phyloP scores from a whole-genome alignment of 2,888 invertebrate genomes.

The Drepanosiphum platanoidis region DNA sequence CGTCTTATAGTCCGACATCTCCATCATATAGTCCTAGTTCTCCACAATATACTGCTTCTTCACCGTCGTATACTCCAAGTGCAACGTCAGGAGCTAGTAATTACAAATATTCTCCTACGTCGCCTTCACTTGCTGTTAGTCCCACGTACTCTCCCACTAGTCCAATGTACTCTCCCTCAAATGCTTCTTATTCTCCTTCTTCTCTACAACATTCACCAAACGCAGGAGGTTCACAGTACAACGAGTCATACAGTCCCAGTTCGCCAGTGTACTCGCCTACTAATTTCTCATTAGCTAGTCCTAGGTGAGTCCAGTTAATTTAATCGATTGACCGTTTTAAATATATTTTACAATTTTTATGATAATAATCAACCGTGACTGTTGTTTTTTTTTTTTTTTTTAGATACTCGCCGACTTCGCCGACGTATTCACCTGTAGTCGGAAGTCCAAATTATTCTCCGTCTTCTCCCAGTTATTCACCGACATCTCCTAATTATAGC shows the following conservation, averaged over 20 bases:
- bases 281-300: slow-evolving; percentile 47
- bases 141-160: slow-evolving; percentile 88
- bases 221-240: slow-evolving; percentile 48
- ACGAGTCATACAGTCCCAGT: slow-evolving; percentile 73
- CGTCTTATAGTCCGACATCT: slow-evolving; percentile 80
- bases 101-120: slow-evolving; percentile 85
- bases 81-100: slow-evolving; percentile 67
- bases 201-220: slow-evolving; percentile 45
- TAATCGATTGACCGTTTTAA: not conserved
- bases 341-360: no score
- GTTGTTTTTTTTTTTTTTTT: not conserved
- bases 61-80: slow-evolving; percentile 69
- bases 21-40: slow-evolving; percentile 78
- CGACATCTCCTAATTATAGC: slow-evolving; percentile 74
- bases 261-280: slow-evolving; percentile 77
- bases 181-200: slow-evolving; percentile 71
- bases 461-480: slow-evolving; percentile 80
- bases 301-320: slow-evolving; percentile 38
- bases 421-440: slow-evolving; percentile 78
- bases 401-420: slow-evolving; percentile 73
- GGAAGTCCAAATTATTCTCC: slow-evolving; percentile 83
- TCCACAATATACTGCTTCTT: slow-evolving; percentile 70
- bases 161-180: slow-evolving; percentile 81
- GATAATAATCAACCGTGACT: no score
- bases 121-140: slow-evolving; percentile 81